These are phyloP conservation scores for Melikaiella ostensackeni DNA, from an alignment of 2,888 invertebrate species.

Conservation along the genomic window DNA sequence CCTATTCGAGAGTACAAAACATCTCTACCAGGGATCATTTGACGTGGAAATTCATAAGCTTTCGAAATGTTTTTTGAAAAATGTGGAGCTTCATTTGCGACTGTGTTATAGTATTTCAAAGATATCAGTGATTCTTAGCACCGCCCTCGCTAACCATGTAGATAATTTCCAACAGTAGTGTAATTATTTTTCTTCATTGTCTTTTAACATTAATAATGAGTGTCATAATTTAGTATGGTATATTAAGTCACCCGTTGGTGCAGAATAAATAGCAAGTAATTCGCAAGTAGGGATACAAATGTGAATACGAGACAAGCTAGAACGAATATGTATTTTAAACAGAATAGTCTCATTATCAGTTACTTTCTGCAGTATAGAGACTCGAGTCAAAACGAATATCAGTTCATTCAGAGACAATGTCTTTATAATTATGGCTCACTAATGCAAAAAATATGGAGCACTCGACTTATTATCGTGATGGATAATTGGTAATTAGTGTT, in stretches of 20 bases:
- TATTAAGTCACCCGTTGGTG: background rate
- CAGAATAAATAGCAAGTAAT: background rate
- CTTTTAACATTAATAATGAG: no score
- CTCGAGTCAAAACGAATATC: background rate
- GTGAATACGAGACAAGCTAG: background rate
- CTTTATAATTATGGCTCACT: background rate
- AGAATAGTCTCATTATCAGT: background rate
- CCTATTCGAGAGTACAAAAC: no score
- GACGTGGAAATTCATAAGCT: no score
- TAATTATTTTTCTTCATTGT: no score
- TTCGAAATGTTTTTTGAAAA: no score
- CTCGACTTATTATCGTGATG: background rate
- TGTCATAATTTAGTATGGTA: no score
- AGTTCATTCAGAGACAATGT: background rate
- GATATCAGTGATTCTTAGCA: no score
- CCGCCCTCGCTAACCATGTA: no score
- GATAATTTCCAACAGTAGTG: no score
- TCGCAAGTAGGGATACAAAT: background rate
- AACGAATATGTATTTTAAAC: background rate
- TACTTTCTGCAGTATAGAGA: background rate
- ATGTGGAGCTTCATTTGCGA: no score
- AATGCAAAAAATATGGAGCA: background rate
- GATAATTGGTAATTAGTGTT: conserved; percentile 23
- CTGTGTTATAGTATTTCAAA: no score
- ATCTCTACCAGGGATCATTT: no score